Base-by-base conservation (phyloP, 2,113 vertebrate species). In the Phalacrocorax aristotelis region DNA sequence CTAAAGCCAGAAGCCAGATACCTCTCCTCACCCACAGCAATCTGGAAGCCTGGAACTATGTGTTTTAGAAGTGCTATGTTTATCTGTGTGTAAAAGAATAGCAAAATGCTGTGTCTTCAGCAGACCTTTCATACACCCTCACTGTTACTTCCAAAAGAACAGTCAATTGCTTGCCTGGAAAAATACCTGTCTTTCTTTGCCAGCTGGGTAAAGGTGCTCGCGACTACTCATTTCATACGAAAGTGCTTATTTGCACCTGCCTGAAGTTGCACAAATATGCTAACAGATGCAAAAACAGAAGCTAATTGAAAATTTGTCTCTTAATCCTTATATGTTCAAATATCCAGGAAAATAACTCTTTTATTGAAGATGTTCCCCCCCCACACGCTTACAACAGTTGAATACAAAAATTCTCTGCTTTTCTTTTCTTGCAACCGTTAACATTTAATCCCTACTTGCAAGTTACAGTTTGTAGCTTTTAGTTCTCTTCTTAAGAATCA, bases 1-100 rank as follows among this genome's bases (percentile, higher is more conserved):
- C 52, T 91, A 94, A 91, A 95, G 86, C 60, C 79, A 93, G 76
- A 81, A 96, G 92, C 86, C 91, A 93, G 93, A 91, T 81, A 96
- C 88, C 92, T 94, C 91, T 96, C 94, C 89, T 93, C 83, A 97
- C 83, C 25, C 58, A 61, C 54, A 79, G 89, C 78, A 94, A 76
- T 89, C 87, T 95, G 91, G 89, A 93, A 58, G 77, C 64, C 80
- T 95, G 89, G 77, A 74, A 22, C 66, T 83, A 29, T 7, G 55
- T 82, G 42, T 61, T 94, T 95, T 40, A 90, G 40, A 80, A 93
- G 62, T 55, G 75, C 29, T 65, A 36, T 8, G 0, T 89, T 91
- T 80, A 79, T 91, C 82, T 83, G 19, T 46, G 65, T 69, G 66
- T 77, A 69, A 85, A 84, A 93, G 58, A 89, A 76, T 48, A 93